phyloP scores from a whole-genome alignment of 2,113 vertebrate genomes.

The Theristicus caerulescens region DNA sequence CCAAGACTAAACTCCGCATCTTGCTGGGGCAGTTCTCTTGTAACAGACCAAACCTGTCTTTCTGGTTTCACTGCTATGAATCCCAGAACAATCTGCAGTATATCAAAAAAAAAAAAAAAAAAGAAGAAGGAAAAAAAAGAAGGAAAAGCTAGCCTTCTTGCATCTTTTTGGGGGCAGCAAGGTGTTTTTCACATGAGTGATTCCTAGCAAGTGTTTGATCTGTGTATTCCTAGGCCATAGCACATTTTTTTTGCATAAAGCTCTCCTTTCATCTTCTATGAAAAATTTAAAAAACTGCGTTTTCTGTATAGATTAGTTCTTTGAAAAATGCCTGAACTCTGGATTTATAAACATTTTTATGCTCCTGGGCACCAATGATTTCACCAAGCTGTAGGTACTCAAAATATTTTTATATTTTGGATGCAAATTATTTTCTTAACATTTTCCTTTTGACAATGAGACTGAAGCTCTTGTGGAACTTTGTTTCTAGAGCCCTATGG shows the following conservation, averaged over 20 bases:
- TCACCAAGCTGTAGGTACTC: neutral
- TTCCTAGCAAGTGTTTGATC: neutral
- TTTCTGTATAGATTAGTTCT: neutral
- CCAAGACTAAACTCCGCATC: neutral
- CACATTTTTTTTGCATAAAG: neutral
- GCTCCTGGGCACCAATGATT: neutral
- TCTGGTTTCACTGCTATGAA: neutral
- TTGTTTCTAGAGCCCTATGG: neutral
- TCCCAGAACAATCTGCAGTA: neutral
- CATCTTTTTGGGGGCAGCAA: neutral
- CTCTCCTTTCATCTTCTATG: neutral
- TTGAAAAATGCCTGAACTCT: neutral
- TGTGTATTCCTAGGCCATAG: neutral
- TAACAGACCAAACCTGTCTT: neutral
- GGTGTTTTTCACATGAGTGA: neutral
- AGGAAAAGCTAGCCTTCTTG: neutral
- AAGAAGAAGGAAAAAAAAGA: neutral
- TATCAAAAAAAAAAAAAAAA: neutral
- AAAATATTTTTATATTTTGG: neutral
- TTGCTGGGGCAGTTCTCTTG: neutral
- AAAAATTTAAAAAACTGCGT: neutral
- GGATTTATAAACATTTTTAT: neutral
- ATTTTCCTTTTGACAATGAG: neutral
- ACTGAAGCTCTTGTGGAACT: neutral
- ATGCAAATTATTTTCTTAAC: neutral